Evolutionary conservation across 2,113 vertebrate species (phyloP), one percentile per base, ranked within the genome.

Genomic region (Sceloporus tristichus): DNA sequence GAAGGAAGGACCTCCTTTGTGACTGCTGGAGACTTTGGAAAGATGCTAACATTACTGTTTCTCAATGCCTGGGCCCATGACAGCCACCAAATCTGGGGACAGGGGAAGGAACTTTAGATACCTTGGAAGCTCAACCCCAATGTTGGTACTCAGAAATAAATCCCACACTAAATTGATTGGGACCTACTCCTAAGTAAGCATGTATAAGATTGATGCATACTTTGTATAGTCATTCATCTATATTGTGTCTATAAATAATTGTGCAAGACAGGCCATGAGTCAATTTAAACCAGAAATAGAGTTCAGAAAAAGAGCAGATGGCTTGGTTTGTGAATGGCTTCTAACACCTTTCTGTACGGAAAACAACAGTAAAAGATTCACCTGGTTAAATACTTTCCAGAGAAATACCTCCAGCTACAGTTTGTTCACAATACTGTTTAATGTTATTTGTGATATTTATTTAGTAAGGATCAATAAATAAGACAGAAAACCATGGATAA

Each of bases 351-450:
- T 78, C 77, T 54, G 48, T 27, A 79, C 29, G 76, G 53, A 21
- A 11, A 78, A n/a, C 25, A 54, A 79, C 6, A 54, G 40, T 48
- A 77, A 77, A 82, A 40, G 59, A 82, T 82, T 82, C 70, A 90
- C 70, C 2, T 0, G 0, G 71, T 1, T 18, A 73, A 89, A 65
- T 0, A 74, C 82, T 86, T 91, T 79, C 76, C 85, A 80, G 48
- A 91, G 84, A 81, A 78, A 78, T 78, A 29, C 76, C 23, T 78
- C 13, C 76, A 78, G 42, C 48, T 78, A 53, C 27, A 79, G 25
- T 79, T 54, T 79, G 53, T 79, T 29, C 53, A n/a, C 53, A 56
- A 29, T 29, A 48, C 77, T n/a, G 48, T 54, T 79, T 4, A 79
- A 56, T 16, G 23, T 54, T 54, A 53, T 79, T 79, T 56, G 48